Conservation (phyloP, 1,140 invertebrate species). For the Drosophila sechellia region DNA sequence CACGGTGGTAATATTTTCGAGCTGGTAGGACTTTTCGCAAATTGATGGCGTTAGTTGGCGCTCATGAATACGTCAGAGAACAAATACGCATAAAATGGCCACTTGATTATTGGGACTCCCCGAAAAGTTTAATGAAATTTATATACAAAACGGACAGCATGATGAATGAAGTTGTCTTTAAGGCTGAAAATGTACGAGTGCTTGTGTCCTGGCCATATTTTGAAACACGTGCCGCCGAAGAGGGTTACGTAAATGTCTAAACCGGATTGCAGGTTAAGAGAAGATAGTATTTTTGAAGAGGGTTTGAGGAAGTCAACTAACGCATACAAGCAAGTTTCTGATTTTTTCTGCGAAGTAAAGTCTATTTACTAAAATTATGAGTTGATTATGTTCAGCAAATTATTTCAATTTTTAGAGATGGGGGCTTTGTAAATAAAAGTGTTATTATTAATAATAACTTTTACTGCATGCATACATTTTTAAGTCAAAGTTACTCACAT, state of each 20-base stretch:
- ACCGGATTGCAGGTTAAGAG: conserved; percentile 8
- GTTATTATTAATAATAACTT: background rate
- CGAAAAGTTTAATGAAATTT: conserved; percentile 77
- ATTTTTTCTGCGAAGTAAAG: background rate
- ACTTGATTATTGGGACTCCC: conserved; percentile 62
- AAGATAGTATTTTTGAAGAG: conserved; percentile 18
- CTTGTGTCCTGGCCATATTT: conserved; percentile 1
- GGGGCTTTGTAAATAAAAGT: too few relatives aligned
- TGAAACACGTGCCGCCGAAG: conserved; percentile 51
- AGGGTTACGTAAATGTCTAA: conserved; percentile 25
- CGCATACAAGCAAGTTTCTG: background rate
- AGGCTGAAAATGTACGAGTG: conserved; percentile 9
- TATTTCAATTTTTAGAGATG: too few relatives aligned
- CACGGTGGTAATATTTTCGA: conserved; percentile 10
- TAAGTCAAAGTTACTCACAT: conserved; percentile 3
- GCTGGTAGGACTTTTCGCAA: conserved; percentile 27
- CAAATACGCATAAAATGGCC: conserved; percentile 70
- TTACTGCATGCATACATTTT: too few relatives aligned
- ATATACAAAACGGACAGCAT: conserved; percentile 60
- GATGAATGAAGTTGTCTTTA: conserved; percentile 64
- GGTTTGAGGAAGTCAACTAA: conserved; percentile 3
- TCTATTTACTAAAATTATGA: background rate
- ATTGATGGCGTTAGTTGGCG: conserved; percentile 69
- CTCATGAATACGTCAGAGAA: conserved; percentile 75
- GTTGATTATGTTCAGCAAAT: background rate